Conservation (phyloP, 2,113 vertebrate species). For the Ptilorrhoa leucosticta region DNA sequence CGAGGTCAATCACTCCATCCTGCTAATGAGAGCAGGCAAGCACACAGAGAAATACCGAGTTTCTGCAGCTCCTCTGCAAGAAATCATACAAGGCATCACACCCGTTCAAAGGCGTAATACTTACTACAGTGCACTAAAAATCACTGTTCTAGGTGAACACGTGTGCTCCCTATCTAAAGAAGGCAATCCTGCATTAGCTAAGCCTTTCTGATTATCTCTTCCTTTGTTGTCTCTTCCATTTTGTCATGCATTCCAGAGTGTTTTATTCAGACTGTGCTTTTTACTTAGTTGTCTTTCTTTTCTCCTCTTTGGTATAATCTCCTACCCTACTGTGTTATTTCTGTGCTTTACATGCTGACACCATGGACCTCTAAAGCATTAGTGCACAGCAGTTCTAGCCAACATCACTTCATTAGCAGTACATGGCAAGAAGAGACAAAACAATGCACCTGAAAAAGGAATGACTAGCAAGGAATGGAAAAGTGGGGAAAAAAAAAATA, state of each 20-base stretch:
- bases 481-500: background rate
- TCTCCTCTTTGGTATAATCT: background rate
- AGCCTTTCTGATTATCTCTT: background rate
- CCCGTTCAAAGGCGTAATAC: too few relatives aligned
- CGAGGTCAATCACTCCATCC: background rate
- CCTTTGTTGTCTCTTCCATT: background rate
- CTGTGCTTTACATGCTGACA: background rate
- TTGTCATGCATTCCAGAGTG: background rate
- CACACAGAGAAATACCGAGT: background rate
- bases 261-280: background rate
- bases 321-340: background rate
- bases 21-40: background rate
- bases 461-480: background rate
- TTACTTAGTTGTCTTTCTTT: background rate
- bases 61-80: background rate
- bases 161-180: background rate
- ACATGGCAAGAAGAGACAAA: background rate
- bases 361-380: background rate
- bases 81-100: background rate
- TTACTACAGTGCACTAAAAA: background rate
- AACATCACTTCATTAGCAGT: background rate
- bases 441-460: background rate
- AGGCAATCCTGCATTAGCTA: rapidly evolving
- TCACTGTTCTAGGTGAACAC: background rate
- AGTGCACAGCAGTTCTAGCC: background rate